Base-by-base conservation (phyloP, 1,140 invertebrate genomes). In the Drosophila subpulchrella region DNA sequence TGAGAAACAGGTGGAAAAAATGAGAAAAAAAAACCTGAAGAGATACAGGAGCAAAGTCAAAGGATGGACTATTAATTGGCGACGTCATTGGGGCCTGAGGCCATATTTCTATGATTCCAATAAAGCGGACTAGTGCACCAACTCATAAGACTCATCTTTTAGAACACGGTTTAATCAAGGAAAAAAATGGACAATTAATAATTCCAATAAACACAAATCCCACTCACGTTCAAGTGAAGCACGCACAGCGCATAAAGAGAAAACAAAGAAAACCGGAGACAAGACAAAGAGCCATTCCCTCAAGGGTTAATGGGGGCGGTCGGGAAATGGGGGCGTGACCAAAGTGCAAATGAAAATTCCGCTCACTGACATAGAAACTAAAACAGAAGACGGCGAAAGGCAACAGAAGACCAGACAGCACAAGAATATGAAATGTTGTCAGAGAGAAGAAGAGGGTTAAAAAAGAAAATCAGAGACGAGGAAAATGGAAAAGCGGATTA, bases 201-300 rank as follows among this genome's bases (percentile, higher is more conserved):
- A 75, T 86, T 72, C 78, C 75, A 75, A 81, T 68, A 78, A 57
- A 72, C 78, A 88, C 70, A 78, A 53, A 86, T 85, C 84, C 75
- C 36, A 67, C 57, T 74, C 81, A 86, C 78, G 77, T 75, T 78
- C 17, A 17, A 47, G 0, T 44, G 44, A 46, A 41, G 34, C 57
- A 66, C 38, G 54, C 57, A 54, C 24, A 36, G 5, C 10, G 24
- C 11, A 58, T 42, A 46, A 76, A 38, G 12, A 46, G 8, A 46
- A 34, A 13, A 36, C 61, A 11, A 42, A 39, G 15, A 50, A 46
- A 50, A 62, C 38, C 27, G 32, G 15, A 17, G 38, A 27, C 48
- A 34, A 55, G 13, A 50, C 48, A 73, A 62, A 44, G 61, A 51
- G 36, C 54, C 55, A 47, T 30, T 48, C 68, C 56, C 71, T 44